Evolutionary conservation across 2,113 vertebrate genomes (phyloP).

Genomic region (Cinclus cinclus): DNA sequence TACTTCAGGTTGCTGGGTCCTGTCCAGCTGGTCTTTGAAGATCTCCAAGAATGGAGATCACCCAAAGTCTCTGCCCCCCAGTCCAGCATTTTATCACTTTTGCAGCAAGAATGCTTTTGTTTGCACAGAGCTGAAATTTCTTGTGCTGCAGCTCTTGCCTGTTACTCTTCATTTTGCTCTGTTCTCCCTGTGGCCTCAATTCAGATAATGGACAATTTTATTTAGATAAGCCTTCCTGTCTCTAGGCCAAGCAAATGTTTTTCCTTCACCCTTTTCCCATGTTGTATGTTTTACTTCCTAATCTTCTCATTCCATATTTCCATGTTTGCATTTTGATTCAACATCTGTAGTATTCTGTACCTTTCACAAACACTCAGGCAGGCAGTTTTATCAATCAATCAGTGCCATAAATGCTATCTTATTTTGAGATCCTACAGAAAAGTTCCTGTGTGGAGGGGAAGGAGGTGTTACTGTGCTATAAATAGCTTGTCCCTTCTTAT

Average conservation of each 20-base stretch:
- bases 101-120: neutral
- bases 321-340: neutral
- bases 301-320: neutral
- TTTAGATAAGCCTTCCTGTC: neutral
- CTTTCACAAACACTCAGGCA: neutral
- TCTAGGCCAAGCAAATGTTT: neutral
- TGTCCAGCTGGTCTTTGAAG: neutral
- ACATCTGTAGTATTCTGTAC: neutral
- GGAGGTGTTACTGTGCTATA: fast-evolving
- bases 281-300: neutral
- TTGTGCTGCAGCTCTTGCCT: neutral
- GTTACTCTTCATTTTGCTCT: neutral
- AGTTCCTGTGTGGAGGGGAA: neutral
- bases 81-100: neutral
- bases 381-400: neutral
- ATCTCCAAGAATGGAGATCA: neutral
- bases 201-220: neutral
- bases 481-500: neutral
- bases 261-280: neutral
- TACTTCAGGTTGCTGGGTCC: neutral
- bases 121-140: neutral
- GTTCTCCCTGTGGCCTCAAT: neutral
- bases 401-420: neutral
- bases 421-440: neutral
- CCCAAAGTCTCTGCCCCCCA: neutral